These are phyloP conservation scores for Merodon equestris DNA, from an alignment of 2,888 invertebrate genomes.

Conservation along the genomic window DNA sequence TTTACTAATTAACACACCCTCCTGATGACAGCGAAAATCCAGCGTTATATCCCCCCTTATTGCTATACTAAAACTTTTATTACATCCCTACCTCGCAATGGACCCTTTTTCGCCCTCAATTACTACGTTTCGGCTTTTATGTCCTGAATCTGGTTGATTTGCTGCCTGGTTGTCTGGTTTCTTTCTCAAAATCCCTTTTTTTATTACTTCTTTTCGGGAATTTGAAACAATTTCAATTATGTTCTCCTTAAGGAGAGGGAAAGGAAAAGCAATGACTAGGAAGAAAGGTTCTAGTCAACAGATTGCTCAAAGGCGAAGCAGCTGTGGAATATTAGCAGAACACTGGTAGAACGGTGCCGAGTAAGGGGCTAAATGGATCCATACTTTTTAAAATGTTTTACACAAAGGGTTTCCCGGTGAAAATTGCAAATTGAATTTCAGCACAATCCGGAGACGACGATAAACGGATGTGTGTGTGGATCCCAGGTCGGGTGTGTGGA, in stretches of 20 bases:
- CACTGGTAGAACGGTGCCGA: not conserved
- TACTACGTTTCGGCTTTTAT: not conserved
- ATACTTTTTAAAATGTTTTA: conserved; percentile 25
- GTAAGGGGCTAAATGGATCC: conserved; percentile 4
- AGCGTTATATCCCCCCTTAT: not conserved
- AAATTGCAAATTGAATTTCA: conserved; percentile 38
- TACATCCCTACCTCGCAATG: too few relatives aligned
- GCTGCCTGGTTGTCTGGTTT: conserved; percentile 3
- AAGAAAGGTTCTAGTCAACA: too few relatives aligned
- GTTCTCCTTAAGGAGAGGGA: not conserved
- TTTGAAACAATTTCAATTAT: conserved; percentile 26
- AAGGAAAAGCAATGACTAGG: too few relatives aligned
- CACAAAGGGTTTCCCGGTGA: conserved; percentile 25
- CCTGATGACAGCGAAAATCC: not conserved
- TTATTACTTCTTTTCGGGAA: conserved; percentile 7
- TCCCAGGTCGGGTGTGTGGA: not conserved
- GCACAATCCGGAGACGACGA: conserved; percentile 1
- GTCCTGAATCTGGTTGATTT: conserved; percentile 27
- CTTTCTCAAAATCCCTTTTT: conserved; percentile 17
- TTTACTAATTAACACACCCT: conserved; percentile 19
- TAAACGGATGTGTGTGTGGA: not conserved
- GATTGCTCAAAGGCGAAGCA: not conserved
- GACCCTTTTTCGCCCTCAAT: too few relatives aligned
- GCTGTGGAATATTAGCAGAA: conserved; percentile 29
- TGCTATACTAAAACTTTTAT: conserved; percentile 19